These are phyloP conservation scores for Tenebrosternarchus preto DNA, from an alignment of 2,113 vertebrate species.

Conservation along the genomic window DNA sequence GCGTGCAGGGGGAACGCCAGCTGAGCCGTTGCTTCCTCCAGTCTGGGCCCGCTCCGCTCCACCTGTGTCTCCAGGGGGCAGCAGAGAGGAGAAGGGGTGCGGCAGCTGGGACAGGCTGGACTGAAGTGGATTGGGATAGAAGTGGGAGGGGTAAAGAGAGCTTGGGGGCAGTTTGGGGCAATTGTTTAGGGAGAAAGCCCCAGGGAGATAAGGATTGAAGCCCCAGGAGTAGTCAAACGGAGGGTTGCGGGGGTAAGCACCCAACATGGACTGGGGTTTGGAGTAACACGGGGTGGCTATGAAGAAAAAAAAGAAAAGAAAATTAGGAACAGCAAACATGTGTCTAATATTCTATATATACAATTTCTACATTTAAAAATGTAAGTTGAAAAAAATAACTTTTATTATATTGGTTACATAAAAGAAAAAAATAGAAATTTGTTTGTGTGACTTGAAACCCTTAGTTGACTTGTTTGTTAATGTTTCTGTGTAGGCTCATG, in stretches of 20 bases:
- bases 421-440: too few species aligned
- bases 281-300: constrained; percentile 82
- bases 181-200: constrained; percentile 84
- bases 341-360: too few species aligned
- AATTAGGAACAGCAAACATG: constrained; percentile 20
- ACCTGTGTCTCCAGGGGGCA: constrained; percentile 71
- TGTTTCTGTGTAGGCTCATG: too few species aligned
- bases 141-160: constrained; percentile 86
- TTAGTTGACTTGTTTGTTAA: too few species aligned
- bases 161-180: constrained; percentile 85
- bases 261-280: constrained; percentile 85
- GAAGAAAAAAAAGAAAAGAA: constrained; percentile 50
- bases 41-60: constrained; percentile 68
- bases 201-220: constrained; percentile 86
- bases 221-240: constrained; percentile 90
- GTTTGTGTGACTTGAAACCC: too few species aligned
- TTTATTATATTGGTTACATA: constrained; percentile 49
- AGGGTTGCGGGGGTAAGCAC: constrained; percentile 80
- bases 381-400: constrained; percentile 12
- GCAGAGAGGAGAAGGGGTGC: constrained; percentile 76
- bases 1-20: constrained; percentile 65
- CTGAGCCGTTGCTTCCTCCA: constrained; percentile 70
- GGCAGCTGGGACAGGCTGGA: constrained; percentile 82
- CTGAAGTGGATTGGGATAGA: constrained; percentile 85
- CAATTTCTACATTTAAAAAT: constrained; percentile 59